Base-by-base conservation (phyloP, 1,140 invertebrate genomes). In the Cardiocondyla obscurior region DNA sequence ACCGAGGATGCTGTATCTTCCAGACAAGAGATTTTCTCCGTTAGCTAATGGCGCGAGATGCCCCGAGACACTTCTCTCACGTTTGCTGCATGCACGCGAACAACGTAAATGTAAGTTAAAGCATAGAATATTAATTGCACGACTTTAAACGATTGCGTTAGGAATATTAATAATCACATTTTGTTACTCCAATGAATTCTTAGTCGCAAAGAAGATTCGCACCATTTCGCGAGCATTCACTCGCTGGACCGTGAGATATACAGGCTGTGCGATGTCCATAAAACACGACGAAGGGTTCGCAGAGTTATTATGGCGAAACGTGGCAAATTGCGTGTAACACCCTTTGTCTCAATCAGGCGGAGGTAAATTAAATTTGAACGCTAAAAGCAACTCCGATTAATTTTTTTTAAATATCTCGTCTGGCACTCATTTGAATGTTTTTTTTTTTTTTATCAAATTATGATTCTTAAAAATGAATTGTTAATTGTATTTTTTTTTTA, bases 321-420 rank as follows among this genome's bases (percentile, higher is more conserved):
- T 70, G 85, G 79, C 91, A 93, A 93, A 93, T 93, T 93, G 92
- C 89, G 92, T 91, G 92, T 92, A 91, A 93, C 91, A 91, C 85
- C 92, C 91, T 85, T 82, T 67, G 77, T 62, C 36, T 67, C 72
- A 76, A 77, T 77, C 81, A 64, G 46, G 69, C 39, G 55, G 81
- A 49, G 74, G 60, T 65, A 49, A 73, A 88, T 89, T 88, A 86
- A 85, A 89, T 89, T 88, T 65, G 30, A 69, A 39, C 44, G 33
- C 62, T 79, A 77, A 74, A 36, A 76, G 62, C 74, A 53, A 39
- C 16, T 25, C 28, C 44, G 46, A 16, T 69, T 12, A 60, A 77
- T 46, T 60, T 57, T 22, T n/a, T 14, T 49, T 36, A 28, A 4
- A 44, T 22, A 16, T 42, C 12, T 33, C 42, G n/a, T 16, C 12